Evolutionary conservation across 2,113 vertebrate genomes (phyloP), one percentile per base, ranked within the genome.

Genomic region (Callopanchax toddi): DNA sequence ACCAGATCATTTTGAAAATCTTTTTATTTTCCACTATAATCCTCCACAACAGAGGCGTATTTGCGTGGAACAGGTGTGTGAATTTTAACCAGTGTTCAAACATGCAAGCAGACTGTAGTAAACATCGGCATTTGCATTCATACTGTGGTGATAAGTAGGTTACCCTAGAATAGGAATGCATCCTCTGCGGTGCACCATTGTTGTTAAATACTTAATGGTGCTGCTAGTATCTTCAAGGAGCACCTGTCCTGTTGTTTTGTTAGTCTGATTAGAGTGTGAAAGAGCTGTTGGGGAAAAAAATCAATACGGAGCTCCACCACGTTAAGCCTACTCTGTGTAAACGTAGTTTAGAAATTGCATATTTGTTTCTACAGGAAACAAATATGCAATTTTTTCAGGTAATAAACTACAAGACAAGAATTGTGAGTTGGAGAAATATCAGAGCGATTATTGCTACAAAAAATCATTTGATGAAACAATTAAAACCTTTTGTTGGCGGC

Each of bases 201-300:
- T 85, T 84, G 81, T 85, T 88, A 88, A 89, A 89, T 89, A 90
- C 86, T 89, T 87, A 91, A 89, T 87, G 76, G 81, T 67, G 71
- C 83, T 82, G 85, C 70, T 84, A 88, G 86, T 87, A 90, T 90
- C 88, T 86, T 91, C 86, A 87, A 87, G 78, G 68, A 79, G 82
- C 87, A 91, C 87, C 86, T 88, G 86, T 87, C 76, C 71, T 36
- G 51, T 88, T 86, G 85, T 86, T 88, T 87, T 85, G 79, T 86
- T 85, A 74, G 80, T 86, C 74, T 90, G 89, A 89, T 87, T 87
- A 83, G 66, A 83, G 79, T 85, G 89, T 82, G 85, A 84, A 87
- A 76, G 81, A 91, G 75, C 86, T 86, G 64, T 65, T 67, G 79
- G 74, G 62, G 29, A 62, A 74, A 58, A 57, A 26, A 80, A 81